A percentile compares a stretch with the other conserved stretches of the same genome.
These are phyloP conservation scores for Ditula angustiorana DNA, from an alignment of 2,888 invertebrate species.

Conservation along the genomic window DNA sequence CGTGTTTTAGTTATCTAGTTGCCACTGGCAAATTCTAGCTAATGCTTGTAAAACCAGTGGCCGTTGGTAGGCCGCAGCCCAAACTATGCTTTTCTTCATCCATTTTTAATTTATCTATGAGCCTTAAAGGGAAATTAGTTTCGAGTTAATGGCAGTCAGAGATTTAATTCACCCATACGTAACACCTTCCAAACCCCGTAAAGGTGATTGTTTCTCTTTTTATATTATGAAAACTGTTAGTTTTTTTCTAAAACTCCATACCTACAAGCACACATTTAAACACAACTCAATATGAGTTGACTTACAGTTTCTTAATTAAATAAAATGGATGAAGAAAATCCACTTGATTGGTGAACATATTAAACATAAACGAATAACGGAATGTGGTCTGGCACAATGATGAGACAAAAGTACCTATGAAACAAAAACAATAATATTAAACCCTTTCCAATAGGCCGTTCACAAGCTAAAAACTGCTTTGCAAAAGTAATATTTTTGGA, in stretches of 20 bases:
- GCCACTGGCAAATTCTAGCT: not conserved
- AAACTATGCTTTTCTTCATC: slow-evolving; percentile 31
- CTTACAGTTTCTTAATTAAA: slow-evolving; percentile 9
- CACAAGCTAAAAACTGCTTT: slow-evolving; percentile 21
- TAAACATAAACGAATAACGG: slow-evolving; percentile 29
- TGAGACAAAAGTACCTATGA: slow-evolving; percentile 4
- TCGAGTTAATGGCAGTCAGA: slow-evolving; percentile 28
- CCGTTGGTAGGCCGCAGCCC: not conserved
- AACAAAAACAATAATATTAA: slow-evolving; percentile 4
- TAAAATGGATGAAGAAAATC: slow-evolving; percentile 35
- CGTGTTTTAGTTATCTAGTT: not conserved
- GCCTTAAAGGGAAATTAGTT: slow-evolving; percentile 22
- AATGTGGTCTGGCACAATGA: slow-evolving; percentile 17
- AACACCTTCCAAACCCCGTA: not conserved
- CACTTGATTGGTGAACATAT: slow-evolving; percentile 10
- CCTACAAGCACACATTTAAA: slow-evolving; percentile 21
- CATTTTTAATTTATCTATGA: slow-evolving; percentile 17
- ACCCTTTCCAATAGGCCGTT: slow-evolving; percentile 32
- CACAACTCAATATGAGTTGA: slow-evolving; percentile 32
- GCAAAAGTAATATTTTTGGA: slow-evolving; percentile 23
- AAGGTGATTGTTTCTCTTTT: not conserved
- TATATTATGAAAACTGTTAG: not conserved
- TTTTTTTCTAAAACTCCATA: slow-evolving; percentile 4
- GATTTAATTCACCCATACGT: slow-evolving; percentile 4
- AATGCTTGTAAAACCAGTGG: not conserved